Percentiles rank a stretch among this genome's conserved stretches.
Conservation (phyloP, 2,113 vertebrate genomes). For the Vombatus ursinus region DNA sequence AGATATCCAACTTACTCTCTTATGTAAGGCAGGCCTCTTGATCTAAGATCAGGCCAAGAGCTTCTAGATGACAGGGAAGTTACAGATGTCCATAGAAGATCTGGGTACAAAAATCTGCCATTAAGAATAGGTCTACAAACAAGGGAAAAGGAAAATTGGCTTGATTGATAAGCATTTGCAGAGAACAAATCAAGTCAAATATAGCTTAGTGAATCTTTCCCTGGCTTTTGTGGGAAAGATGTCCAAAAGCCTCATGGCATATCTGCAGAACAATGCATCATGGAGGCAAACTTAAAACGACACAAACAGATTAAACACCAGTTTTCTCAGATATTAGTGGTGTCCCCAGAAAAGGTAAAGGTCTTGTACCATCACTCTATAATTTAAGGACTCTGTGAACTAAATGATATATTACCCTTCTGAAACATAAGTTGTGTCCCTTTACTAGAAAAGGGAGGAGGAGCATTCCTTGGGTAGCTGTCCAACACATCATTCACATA, state of each 20-base stretch:
- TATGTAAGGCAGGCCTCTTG: neutral
- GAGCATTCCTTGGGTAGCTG: too few species aligned
- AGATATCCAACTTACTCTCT: neutral
- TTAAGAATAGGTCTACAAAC: neutral
- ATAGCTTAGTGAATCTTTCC: neutral
- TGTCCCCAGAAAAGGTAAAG: too few species aligned
- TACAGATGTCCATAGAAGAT: neutral
- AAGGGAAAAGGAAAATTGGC: neutral
- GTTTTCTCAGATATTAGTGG: neutral
- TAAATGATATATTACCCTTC: too few species aligned
- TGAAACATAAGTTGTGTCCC: too few species aligned
- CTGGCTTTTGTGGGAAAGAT: conserved; percentile 18
- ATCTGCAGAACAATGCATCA: neutral
- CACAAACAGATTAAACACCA: neutral
- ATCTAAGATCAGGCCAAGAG: neutral
- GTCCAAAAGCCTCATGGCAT: neutral
- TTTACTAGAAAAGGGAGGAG: too few species aligned
- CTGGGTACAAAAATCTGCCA: neutral
- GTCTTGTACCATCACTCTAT: too few species aligned
- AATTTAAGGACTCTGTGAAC: too few species aligned
- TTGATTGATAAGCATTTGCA: neutral
- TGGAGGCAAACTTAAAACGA: neutral
- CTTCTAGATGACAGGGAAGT: neutral
- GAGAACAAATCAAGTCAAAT: neutral
- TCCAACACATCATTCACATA: too few species aligned